Base-by-base conservation (phyloP, 2,888 invertebrate species). In the Zygaena filipendulae region DNA sequence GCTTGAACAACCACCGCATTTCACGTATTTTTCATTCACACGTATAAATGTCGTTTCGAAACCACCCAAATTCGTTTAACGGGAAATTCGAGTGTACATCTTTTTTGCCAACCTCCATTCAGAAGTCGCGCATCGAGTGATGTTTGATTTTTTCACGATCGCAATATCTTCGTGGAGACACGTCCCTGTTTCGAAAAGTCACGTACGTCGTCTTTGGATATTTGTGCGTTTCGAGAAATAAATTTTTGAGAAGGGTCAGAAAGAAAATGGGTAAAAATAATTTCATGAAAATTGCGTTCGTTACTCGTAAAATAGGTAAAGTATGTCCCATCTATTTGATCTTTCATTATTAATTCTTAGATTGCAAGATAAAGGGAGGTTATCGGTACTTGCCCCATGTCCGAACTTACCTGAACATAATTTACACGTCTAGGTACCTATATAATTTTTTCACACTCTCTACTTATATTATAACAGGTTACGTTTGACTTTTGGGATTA, bases 191-290 rank as follows among this genome's bases (percentile, higher is more conserved):
- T 50, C 53, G 56, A 46, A 52, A 46, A 47, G 52, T 47, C 51
- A 54, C 47, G 54, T 51, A 50, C 57, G 57, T 61, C 5, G 57
- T 61, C 5, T 60, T 67, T 68, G 62, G 57, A 63, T 60, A 16
- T 56, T 49, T 60, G 59, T 61, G 47, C 43, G 45, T 49, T 57
- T 61, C 56, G 48, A 49, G 42, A 42, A 49, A 46, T 38, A 45
- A 36, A 38, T 42, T n/a, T n/a, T n/a, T n/a, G n/a, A 10, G 47
- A 47, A 47, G 39, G 8, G 48, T 35, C 27, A 21, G 39, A 34
- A 47, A 32, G 41, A 32, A 38, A 40, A 26, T 24, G 13, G 14
- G 30, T 16, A 14, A 23, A 6, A 7, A 21, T 21, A 19, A 18
- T 32, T 27, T 21, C n/a, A n/a, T n/a, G n/a, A n/a, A n/a, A n/a